These are phyloP conservation scores for Rachycentron canadum DNA, from an alignment of 2,797 vertebrate genomes.

Conservation along the genomic window DNA sequence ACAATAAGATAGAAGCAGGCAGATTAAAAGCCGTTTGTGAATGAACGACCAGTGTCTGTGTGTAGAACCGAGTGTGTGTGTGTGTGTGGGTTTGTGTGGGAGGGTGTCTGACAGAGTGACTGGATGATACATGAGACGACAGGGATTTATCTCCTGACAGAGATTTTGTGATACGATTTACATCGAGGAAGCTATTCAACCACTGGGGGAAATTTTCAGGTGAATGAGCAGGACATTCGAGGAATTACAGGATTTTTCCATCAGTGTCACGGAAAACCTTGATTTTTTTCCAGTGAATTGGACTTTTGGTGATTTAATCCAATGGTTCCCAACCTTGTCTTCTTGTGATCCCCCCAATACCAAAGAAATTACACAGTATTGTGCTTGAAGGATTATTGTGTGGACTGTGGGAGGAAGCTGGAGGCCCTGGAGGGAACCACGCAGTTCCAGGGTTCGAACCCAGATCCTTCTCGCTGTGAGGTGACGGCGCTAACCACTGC, in stretches of 20 bases:
- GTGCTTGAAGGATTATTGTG: no score
- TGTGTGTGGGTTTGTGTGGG: background rate
- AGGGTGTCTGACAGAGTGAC: constrained; percentile 10
- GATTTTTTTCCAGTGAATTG: background rate
- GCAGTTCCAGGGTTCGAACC: no score
- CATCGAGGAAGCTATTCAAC: background rate
- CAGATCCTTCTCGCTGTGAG: no score
- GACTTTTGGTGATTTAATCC: background rate
- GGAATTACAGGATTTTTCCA: background rate
- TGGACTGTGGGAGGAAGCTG: no score
- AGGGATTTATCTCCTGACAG: background rate
- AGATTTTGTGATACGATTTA: background rate
- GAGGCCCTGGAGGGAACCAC: no score
- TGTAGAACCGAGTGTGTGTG: background rate
- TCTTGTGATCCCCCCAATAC: no score
- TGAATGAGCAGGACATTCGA: no score
- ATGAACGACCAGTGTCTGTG: constrained; percentile 9
- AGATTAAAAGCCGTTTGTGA: constrained; percentile 49
- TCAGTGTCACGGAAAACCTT: background rate
- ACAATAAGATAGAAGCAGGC: constrained; percentile 32
- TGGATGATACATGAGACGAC: constrained; percentile 14
- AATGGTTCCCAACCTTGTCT: background rate
- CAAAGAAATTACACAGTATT: no score
- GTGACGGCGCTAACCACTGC: no score
- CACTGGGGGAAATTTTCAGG: background rate